Conservation (phyloP, 2,797 vertebrate species). For the Oophaga sylvatica region DNA sequence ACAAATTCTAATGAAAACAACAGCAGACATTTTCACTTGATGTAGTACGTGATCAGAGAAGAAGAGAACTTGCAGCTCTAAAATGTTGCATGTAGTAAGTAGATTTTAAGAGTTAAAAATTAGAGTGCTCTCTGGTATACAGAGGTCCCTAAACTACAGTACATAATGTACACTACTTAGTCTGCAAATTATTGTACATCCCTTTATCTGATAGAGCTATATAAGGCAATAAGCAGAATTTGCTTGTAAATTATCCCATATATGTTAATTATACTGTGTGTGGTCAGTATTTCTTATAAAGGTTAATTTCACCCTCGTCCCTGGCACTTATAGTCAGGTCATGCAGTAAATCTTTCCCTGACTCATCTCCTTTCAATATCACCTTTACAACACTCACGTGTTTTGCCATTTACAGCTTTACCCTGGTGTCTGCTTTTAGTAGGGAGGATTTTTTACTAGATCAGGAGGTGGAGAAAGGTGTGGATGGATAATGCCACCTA, state of each 20-base stretch:
- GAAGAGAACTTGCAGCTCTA: background rate
- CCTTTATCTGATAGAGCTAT: background rate
- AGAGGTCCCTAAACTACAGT: background rate
- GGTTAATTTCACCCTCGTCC: background rate
- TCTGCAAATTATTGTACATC: background rate
- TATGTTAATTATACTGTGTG: background rate
- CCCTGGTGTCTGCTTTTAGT: background rate
- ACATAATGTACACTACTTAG: background rate
- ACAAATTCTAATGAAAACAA: no score
- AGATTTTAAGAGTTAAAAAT: background rate
- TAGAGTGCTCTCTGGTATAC: background rate
- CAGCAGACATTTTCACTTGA: background rate
- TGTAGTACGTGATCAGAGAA: background rate
- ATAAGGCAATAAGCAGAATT: background rate
- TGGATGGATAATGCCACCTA: background rate
- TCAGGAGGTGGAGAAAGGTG: background rate
- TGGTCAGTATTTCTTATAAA: background rate
- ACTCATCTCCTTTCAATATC: constrained; percentile 16
- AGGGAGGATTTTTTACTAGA: background rate
- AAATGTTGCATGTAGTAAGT: no score
- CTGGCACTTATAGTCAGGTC: background rate
- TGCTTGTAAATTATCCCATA: background rate
- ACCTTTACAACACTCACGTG: background rate
- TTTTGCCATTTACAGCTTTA: background rate
- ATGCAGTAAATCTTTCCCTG: background rate